Conservation (phyloP, 2,797 vertebrate species). For the Lepus townsendii region DNA sequence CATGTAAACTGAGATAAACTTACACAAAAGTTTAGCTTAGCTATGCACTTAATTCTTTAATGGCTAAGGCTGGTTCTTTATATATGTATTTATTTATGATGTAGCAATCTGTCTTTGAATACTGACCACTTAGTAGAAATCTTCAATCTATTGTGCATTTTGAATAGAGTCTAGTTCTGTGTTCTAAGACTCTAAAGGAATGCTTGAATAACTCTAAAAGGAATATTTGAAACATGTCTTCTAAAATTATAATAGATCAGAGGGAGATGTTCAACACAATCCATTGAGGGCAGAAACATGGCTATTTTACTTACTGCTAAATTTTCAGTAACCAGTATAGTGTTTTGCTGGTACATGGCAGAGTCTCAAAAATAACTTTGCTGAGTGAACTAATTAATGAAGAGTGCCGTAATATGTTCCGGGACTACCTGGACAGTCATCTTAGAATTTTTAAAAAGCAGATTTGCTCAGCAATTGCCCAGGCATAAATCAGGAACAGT, state of each 20-base stretch:
- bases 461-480: neutral
- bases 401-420: conserved; percentile 19
- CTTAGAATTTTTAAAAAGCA: neutral
- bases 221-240: conserved; percentile 34
- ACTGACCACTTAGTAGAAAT: conserved; percentile 10
- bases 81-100: neutral
- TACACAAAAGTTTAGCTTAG: neutral
- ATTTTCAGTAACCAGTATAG: neutral
- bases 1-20: conserved; percentile 23
- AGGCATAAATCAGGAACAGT: conserved; percentile 41
- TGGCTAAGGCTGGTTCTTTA: neutral
- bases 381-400: conserved; percentile 53
- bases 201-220: neutral
- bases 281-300: neutral
- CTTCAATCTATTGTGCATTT: neutral
- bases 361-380: conserved; percentile 53
- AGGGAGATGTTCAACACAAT: neutral
- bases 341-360: neutral
- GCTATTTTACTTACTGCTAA: conserved; percentile 39
- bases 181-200: conserved; percentile 46
- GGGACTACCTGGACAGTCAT: conserved; percentile 1
- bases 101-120: neutral
- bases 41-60: conserved; percentile 56
- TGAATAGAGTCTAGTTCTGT: conserved; percentile 39
- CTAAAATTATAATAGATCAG: conserved; percentile 58